Evolutionary conservation across 2,888 invertebrate genomes (phyloP).

Genomic region (Drosophila demipolita): DNA sequence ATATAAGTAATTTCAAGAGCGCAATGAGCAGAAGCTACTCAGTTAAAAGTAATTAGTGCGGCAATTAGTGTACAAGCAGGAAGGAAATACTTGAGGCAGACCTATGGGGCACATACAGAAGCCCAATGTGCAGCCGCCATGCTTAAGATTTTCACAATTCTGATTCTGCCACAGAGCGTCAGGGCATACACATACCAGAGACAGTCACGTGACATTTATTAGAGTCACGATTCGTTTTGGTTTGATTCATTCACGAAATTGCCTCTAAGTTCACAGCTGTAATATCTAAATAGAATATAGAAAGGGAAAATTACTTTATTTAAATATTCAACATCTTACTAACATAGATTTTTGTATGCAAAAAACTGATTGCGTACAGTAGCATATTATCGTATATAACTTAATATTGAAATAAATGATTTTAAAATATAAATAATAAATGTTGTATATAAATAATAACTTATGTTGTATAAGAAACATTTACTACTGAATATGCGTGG

Average conservation of each 20-base stretch:
- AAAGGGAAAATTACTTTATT: neutral
- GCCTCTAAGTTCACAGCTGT: no score
- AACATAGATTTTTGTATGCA: neutral
- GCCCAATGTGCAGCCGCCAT: slow-evolving; percentile 23
- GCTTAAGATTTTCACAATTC: slow-evolving; percentile 40
- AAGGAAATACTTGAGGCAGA: slow-evolving; percentile 53
- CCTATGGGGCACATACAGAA: slow-evolving; percentile 17
- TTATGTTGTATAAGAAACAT: neutral
- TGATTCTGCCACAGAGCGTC: slow-evolving; percentile 25
- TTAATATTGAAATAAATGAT: neutral
- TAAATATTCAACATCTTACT: neutral
- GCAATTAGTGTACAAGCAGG: slow-evolving; percentile 59
- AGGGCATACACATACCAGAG: slow-evolving; percentile 9
- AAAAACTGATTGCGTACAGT: neutral
- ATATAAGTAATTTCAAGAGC: slow-evolving; percentile 57
- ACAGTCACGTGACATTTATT: slow-evolving; percentile 25
- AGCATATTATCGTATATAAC: neutral
- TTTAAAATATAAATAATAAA: neutral
- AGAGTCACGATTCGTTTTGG: slow-evolving; percentile 13
- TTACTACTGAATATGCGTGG: neutral
- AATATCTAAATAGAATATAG: no score
- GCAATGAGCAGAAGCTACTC: slow-evolving; percentile 55
- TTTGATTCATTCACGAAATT: neutral
- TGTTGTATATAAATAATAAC: no score
- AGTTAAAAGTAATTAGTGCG: slow-evolving; percentile 69